Base-by-base conservation (phyloP, 2,113 vertebrate species). In the Mesocricetus auratus region DNA sequence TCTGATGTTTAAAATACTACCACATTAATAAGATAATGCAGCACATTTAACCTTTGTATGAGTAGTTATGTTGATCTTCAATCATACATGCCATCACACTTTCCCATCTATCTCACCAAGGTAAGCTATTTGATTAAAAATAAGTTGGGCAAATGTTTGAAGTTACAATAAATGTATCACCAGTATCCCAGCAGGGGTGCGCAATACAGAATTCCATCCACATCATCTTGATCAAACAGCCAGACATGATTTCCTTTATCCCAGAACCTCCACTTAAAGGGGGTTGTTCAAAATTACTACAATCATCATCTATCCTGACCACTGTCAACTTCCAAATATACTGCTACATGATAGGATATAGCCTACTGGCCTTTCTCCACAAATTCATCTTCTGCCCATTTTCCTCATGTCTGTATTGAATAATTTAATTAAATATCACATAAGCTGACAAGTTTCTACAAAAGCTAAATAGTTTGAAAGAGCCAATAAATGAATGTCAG, bases 41-140 rank as follows among this genome's bases (percentile, higher is more conserved):
- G 58, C 21, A 88, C 3, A 33, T 79, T 73, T 75, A 93, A n/a
- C 77, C 64, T 66, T 29, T 77, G 60, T 36, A 94, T 50, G 33
- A 78, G 16, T 1, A 36, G 50, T 79, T 92, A 42, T 88, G 60
- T 58, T 71, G 47, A 79, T 64, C 26, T 85, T 91, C 21, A 8
- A 79, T 45, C 77, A 86, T 0, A 62, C 16, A 60, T 5, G 9
- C 39, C 50, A 68, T 33, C 50, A 58, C 13, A 39, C 2, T 36
- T 86, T 66, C 86, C 58, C 58, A 86, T 45, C 78, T 56, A 86
- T 62, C 60, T 68, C 93, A 89, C 24, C 47, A 83, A 93, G 7
- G 9, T 42, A 87, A 39, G 17, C 31, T 83, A 94, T 85, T 92
- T 29, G 31, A 87, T 81, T 81, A 94, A 89, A 94, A 88, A 93